Evolutionary conservation across 2,113 vertebrate genomes (phyloP).

Genomic region (Burhinus bistriatus): DNA sequence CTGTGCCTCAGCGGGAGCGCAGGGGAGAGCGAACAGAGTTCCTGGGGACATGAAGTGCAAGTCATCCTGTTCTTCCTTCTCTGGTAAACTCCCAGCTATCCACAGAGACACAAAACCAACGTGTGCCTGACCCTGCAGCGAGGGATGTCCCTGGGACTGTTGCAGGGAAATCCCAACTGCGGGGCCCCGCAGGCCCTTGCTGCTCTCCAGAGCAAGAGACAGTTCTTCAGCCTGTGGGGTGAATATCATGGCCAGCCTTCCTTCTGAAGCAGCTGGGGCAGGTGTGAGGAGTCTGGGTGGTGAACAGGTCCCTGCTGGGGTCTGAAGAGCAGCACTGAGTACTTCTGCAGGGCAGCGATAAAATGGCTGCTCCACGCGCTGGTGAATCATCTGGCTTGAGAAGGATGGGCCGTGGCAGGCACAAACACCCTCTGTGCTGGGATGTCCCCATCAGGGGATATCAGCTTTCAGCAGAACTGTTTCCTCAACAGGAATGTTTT

Average conservation of each 20-base stretch:
- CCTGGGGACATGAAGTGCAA: background rate
- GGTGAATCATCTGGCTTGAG: fast-evolving
- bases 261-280: background rate
- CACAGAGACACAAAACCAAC: fast-evolving
- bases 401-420: background rate
- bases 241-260: fast-evolving
- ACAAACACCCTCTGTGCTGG: background rate
- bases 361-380: fast-evolving
- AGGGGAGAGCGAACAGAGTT: fast-evolving
- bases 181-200: background rate
- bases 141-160: background rate
- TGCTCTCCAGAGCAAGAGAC: fast-evolving
- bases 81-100: background rate
- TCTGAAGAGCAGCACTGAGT: background rate
- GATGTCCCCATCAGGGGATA: background rate
- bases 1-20: fast-evolving
- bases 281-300: fast-evolving
- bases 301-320: background rate
- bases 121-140: fast-evolving
- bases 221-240: background rate
- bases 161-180: background rate
- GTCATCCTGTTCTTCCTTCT: background rate
- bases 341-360: background rate
- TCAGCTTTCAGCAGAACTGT: background rate
- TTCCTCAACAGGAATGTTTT: background rate